phyloP scores from a whole-genome alignment of 2,113 vertebrate genomes.

The Eclectus roratus region DNA sequence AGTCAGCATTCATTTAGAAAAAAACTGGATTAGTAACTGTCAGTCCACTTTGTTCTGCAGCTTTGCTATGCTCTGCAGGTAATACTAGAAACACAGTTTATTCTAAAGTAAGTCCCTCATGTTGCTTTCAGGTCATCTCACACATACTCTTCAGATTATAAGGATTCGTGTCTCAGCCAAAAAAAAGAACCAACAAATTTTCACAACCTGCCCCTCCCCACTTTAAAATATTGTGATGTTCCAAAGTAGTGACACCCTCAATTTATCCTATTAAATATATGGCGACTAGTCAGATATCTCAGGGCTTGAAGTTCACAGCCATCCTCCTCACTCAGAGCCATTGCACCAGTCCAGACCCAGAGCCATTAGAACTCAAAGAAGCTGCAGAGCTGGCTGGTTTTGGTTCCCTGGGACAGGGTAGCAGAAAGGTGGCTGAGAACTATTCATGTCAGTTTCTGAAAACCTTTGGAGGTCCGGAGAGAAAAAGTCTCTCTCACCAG shows the following conservation, averaged over 20 bases:
- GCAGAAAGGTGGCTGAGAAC: not conserved
- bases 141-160: not conserved
- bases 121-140: not conserved
- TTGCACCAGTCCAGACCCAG: not conserved
- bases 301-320: not conserved
- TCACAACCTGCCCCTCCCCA: not conserved
- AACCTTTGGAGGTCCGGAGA: not conserved
- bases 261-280: not conserved
- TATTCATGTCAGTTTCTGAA: not conserved
- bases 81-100: not conserved
- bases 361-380: not conserved
- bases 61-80: not conserved
- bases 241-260: not conserved
- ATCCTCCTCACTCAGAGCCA: not conserved
- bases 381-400: not conserved
- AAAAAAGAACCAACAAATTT: not conserved
- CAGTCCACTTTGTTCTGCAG: not conserved
- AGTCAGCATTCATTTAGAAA: not conserved
- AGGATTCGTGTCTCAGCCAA: not conserved
- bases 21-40: not conserved
- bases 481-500: not conserved
- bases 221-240: not conserved
- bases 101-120: not conserved
- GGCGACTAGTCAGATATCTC: not conserved
- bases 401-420: not conserved